A percentile compares a stretch with the other conserved stretches of the same genome.
These are phyloP conservation scores for Stratiomys singularior DNA, from an alignment of 2,888 invertebrate genomes.

Conservation along the genomic window DNA sequence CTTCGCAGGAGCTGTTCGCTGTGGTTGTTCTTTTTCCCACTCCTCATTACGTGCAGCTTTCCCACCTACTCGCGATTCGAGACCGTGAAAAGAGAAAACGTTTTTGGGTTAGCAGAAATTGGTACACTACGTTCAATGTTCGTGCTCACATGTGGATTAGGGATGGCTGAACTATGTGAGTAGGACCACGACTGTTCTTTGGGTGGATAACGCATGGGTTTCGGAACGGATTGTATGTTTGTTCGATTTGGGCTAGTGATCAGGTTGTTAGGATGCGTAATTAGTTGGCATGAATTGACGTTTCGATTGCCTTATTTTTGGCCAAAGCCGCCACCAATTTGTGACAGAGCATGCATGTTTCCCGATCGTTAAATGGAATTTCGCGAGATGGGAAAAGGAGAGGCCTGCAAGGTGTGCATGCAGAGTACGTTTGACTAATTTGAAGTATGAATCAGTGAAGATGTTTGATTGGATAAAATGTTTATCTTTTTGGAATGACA, in stretches of 20 bases:
- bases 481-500: too few species aligned
- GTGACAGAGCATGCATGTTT: constrained; percentile 6
- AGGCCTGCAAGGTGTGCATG: too few species aligned
- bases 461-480: too few species aligned
- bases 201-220: neutral
- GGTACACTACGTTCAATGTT: neutral
- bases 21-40: neutral
- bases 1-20: neutral
- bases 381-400: neutral
- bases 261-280: constrained; percentile 40
- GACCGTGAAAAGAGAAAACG: constrained; percentile 9
- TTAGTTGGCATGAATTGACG: constrained; percentile 42
- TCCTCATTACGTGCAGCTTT: too few species aligned
- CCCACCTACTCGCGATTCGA: neutral
- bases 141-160: neutral
- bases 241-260: constrained; percentile 27
- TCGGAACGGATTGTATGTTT: neutral
- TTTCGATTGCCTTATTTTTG: constrained; percentile 41
- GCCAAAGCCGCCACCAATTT: constrained; percentile 6
- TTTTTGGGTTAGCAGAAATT: neutral
- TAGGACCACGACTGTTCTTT: neutral
- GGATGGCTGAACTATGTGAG: neutral
- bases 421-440: too few species aligned
- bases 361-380: neutral
- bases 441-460: too few species aligned